phyloP scores from a whole-genome alignment of 2,797 vertebrate genomes.

The Myoxocephalus aenaeus region DNA sequence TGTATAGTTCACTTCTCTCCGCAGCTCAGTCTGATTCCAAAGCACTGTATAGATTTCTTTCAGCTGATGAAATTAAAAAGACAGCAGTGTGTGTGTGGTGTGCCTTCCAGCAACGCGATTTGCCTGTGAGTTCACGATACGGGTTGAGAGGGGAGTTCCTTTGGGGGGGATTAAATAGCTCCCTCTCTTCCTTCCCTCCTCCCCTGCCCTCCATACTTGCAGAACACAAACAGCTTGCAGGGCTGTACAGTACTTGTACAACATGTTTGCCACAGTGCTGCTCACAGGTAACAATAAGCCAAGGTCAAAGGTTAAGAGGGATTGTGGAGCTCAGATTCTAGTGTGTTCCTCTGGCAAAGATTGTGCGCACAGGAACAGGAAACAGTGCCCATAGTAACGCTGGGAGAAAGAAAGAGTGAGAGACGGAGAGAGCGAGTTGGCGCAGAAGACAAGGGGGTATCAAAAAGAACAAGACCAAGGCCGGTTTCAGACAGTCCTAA shows the following conservation, averaged over 20 bases:
- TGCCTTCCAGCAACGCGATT: constrained; percentile 85
- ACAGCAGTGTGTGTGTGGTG: constrained; percentile 87
- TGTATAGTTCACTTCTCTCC: constrained; percentile 80
- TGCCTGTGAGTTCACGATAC: constrained; percentile 89
- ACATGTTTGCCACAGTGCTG: constrained; percentile 78
- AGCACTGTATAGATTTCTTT: constrained; percentile 88
- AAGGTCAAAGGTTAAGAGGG: constrained; percentile 85
- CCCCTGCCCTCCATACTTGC: constrained; percentile 78
- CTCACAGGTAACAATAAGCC: constrained; percentile 86
- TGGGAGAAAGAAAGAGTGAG: constrained; percentile 65
- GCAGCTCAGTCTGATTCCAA: constrained; percentile 78
- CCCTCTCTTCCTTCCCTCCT: constrained; percentile 82
- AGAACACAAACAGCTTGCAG: constrained; percentile 85
- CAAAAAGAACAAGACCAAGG: constrained; percentile 47
- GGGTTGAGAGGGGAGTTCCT: constrained; percentile 90
- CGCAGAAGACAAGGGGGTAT: constrained; percentile 54
- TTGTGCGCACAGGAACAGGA: constrained; percentile 58
- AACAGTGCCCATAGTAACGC: constrained; percentile 70
- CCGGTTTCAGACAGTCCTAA: constrained; percentile 41
- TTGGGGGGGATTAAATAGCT: constrained; percentile 89
- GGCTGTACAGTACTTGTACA: constrained; percentile 78
- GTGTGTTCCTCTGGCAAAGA: constrained; percentile 77
- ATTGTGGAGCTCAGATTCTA: constrained; percentile 77
- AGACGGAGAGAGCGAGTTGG: constrained; percentile 54
- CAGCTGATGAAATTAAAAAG: constrained; percentile 90